phyloP scores from a whole-genome alignment of 37 sponge, comb jelly and placozoan species.

The Trichoplax adhaerens region DNA sequence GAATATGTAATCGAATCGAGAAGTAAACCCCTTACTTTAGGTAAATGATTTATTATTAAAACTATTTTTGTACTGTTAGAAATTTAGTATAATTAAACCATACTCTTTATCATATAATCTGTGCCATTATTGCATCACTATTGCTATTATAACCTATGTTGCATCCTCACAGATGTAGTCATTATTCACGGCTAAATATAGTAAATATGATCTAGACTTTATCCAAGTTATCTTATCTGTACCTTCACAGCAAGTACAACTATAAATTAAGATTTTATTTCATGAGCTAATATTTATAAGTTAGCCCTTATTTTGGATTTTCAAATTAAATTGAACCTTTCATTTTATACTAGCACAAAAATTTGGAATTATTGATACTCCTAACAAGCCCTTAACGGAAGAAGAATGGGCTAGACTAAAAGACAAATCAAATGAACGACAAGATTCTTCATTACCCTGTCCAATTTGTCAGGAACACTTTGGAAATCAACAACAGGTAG shows the following conservation, averaged over 20 bases:
- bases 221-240: neutral
- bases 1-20: slow-evolving; percentile 38
- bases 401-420: slow-evolving; percentile 54
- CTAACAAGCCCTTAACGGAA: slow-evolving; percentile 30
- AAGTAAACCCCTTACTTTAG: slow-evolving; percentile 49
- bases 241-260: neutral
- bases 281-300: slow-evolving; percentile 3
- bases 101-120: too few species aligned
- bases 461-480: slow-evolving; percentile 78
- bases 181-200: neutral
- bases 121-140: too few species aligned
- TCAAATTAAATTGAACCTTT: too few species aligned
- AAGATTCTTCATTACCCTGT: slow-evolving; percentile 70
- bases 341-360: slow-evolving; percentile 39
- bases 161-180: neutral
- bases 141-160: neutral
- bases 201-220: neutral
- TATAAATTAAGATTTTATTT: slow-evolving; percentile 7
- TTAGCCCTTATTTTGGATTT: neutral
- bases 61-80: too few species aligned
- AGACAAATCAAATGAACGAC: slow-evolving; percentile 24
- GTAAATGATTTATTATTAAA: neutral
- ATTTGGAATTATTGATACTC: slow-evolving; percentile 55
- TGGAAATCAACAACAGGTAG: slow-evolving; percentile 40
- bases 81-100: too few species aligned